Evolutionary conservation across 2,888 invertebrate genomes (phyloP), one percentile per base, ranked within the genome.

Genomic region (Cacoxenus indagator): DNA sequence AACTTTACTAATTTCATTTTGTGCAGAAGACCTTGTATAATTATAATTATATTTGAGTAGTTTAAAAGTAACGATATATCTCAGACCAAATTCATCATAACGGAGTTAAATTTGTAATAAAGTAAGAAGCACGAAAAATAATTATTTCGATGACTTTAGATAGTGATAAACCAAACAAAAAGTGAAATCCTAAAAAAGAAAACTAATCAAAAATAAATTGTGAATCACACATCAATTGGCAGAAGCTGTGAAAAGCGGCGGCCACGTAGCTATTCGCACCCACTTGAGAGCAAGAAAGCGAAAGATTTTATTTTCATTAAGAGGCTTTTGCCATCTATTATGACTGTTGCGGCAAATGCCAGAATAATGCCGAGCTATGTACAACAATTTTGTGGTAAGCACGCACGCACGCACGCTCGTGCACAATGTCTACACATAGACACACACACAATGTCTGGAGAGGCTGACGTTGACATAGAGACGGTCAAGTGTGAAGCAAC

Each of bases 221-320:
- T 27, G 59, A 59, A 59, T 19, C 31, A 59, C 31, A 27, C 59
- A 31, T 19, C 37, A 59, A 19, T 31, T 29, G 31, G 17, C 59
- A 59, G 31, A 27, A 59, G 31, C 19, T 31, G 51, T 51, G 19
- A 51, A 17, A 22, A 51, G 51, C 19, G 51, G 31, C 31, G 29
- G 31, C 4, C 59, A 62, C 45, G 61, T 75, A 75, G 78, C 80
- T 80, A 80, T 80, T 80, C 78, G 80, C 80, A 82, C 82, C 76
- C 82, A 82, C 80, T 80, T 80, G 81, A 78, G 78, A 78, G 75
- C 78, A 78, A 78, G 78, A 82, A 78, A 78, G 82, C 82, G 81
- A 75, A 80, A 80, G 76, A 82, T 80, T 82, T 82, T 77, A 76
- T 78, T 80, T 80, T 82, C 82, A 80, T 82, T 80, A 79, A 78